Evolutionary conservation across 2,888 invertebrate genomes (phyloP).

Genomic region (Pheosia tremula): DNA sequence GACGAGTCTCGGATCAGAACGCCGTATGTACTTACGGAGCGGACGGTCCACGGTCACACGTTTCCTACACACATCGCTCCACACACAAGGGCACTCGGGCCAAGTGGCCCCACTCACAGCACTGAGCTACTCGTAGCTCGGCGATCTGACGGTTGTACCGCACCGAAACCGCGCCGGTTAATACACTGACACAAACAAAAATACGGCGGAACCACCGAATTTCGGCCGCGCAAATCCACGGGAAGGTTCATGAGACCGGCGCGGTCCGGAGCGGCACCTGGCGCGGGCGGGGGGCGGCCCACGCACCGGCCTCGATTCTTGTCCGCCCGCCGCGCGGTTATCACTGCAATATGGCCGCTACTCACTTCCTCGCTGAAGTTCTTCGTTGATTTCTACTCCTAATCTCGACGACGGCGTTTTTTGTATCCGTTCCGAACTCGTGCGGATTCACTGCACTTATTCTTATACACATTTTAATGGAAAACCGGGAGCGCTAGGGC

Average conservation of each 20-base stretch:
- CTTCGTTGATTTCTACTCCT: conserved; percentile 84
- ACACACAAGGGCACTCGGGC: conserved; percentile 79
- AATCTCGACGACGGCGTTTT: conserved; percentile 83
- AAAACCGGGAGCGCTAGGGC: conserved; percentile 84
- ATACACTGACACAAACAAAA: conserved; percentile 75
- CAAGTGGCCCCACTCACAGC: conserved; percentile 76
- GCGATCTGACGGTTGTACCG: conserved; percentile 61
- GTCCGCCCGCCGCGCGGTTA: conserved; percentile 85
- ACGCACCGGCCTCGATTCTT: conserved; percentile 85
- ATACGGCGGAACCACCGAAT: conserved; percentile 78
- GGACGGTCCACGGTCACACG: conserved; percentile 78
- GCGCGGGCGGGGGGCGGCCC: conserved; percentile 84
- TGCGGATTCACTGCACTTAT: conserved; percentile 84
- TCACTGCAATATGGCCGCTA: conserved; percentile 85
- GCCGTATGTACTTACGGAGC: conserved; percentile 76
- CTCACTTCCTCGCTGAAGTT: conserved; percentile 85
- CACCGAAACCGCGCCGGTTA: conserved; percentile 75
- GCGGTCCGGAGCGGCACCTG: conserved; percentile 86
- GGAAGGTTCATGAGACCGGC: conserved; percentile 85
- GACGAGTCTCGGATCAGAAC: conserved; percentile 57
- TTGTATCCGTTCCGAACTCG: conserved; percentile 83
- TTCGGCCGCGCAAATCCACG: conserved; percentile 84
- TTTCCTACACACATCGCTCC: conserved; percentile 75
- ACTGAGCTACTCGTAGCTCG: conserved; percentile 58
- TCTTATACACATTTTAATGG: conserved; percentile 85